Evolutionary conservation across 2,888 invertebrate species (phyloP), one percentile per base, ranked within the genome.

Genomic region (Eristalis tenax): DNA sequence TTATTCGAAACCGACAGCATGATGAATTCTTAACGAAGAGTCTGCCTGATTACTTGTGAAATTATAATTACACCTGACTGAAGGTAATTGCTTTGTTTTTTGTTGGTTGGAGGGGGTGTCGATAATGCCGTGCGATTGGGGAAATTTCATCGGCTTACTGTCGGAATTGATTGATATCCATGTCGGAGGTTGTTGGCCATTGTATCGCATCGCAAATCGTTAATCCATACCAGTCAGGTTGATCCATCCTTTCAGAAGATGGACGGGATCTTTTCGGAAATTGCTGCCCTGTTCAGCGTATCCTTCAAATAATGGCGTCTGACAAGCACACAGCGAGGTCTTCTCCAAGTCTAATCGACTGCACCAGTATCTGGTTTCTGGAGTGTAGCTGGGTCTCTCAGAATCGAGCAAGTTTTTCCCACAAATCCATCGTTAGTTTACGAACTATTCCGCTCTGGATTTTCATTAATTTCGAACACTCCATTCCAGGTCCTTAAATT

Each of bases 1-100:
- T 43, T 85, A 76, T 68, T 71, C 23, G 43, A 63, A 43, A 56
- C 35, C 28, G 68, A 73, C 50, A 76, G 71, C 75, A 76, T 80
- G 80, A 80, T 85, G 61, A 73, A 76, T 84, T 63, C 23, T 80
- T 71, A 66, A 73, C 71, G 64, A 79, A 50, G 56, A 43, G 5
- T 11, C 15, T 28, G 64, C 59, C 32, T 73, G 71, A 73, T 79
- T 79, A 73, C 59, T 59, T 79, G 66, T 65, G 66, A 79, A 79
- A 79, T 79, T 66, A 66, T 79, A 79, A 79, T 66, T 79, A 66
- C 59, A 26, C 59, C 50, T 50, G 59, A 65, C 66, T 71, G 73
- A 57, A 50, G 43, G 40, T 79, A 71, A 79, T 79, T 68, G 73
- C 43, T 56, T 63, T 65, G 23, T 59, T 23, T 13, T 59, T 50